phyloP scores from a whole-genome alignment of 35 echinoderm and acorn worm genomes.

The Strongylocentrotus purpuratus region DNA sequence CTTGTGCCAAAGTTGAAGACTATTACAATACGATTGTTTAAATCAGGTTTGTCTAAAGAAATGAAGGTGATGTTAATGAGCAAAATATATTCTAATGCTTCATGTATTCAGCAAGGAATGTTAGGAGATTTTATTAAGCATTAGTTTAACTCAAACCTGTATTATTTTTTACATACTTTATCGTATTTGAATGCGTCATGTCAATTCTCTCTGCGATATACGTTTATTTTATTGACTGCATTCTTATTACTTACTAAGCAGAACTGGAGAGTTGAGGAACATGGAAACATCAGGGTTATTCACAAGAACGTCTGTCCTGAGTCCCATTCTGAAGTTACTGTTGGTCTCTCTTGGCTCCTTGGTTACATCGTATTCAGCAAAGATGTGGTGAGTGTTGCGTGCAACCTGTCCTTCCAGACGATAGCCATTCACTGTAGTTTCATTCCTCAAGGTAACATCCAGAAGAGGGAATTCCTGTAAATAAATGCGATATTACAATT shows the following conservation, averaged over 20 bases:
- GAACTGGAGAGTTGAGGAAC: conserved; percentile 24
- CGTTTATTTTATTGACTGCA: no score
- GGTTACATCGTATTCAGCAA: conserved; percentile 40
- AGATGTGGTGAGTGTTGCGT: conserved; percentile 26
- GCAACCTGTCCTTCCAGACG: not conserved
- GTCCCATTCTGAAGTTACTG: conserved; percentile 24
- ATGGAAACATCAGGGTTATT: conserved; percentile 18
- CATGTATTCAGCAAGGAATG: not conserved
- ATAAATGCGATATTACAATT: not conserved
- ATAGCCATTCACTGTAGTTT: not conserved
- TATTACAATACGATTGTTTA: no score
- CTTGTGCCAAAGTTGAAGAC: no score
- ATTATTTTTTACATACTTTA: no score
- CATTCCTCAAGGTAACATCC: conserved; percentile 16
- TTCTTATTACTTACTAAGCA: not conserved
- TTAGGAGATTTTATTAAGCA: no score
- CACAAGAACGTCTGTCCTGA: conserved; percentile 30
- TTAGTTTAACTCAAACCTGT: no score
- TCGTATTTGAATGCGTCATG: not conserved
- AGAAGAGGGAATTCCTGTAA: conserved; percentile 24
- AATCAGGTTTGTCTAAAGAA: not conserved
- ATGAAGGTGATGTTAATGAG: not conserved
- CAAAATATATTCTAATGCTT: not conserved
- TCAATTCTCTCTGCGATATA: not conserved
- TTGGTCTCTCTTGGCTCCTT: conserved; percentile 3